Evolutionary conservation across 2,888 invertebrate species (phyloP).

Genomic region (Halictus ligatus): DNA sequence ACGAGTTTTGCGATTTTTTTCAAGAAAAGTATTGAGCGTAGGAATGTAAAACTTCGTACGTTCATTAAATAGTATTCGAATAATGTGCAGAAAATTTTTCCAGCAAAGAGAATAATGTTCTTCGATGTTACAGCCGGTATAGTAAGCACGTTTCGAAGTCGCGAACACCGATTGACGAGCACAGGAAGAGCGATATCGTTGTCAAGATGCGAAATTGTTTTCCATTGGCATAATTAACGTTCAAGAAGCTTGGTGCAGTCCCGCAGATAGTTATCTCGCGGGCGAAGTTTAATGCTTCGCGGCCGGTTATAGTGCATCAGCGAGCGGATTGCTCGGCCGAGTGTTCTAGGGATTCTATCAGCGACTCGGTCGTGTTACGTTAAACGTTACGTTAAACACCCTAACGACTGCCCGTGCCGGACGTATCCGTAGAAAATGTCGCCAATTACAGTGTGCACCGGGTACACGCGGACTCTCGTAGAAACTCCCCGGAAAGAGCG

Average conservation of each 20-base stretch:
- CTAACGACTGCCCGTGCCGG: neutral
- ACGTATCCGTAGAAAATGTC: constrained; percentile 30
- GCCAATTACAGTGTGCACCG: constrained; percentile 16
- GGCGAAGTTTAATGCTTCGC: neutral
- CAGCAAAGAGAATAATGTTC: neutral
- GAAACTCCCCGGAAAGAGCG: constrained; percentile 17
- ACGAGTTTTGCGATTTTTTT: too few species aligned
- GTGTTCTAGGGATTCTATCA: constrained; percentile 15
- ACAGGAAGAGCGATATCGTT: neutral
- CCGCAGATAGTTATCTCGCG: neutral
- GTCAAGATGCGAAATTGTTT: neutral
- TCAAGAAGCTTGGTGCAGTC: neutral
- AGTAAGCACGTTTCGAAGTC: neutral
- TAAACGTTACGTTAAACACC: constrained; percentile 39
- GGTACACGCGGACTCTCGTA: neutral
- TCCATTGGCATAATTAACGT: neutral
- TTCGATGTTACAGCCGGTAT: too few species aligned
- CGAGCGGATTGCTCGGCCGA: neutral
- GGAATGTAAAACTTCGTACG: too few species aligned
- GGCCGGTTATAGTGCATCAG: neutral
- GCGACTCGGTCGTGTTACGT: constrained; percentile 14
- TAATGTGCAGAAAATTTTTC: too few species aligned
- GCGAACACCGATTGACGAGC: neutral
- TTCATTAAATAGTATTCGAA: too few species aligned
- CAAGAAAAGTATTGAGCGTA: too few species aligned